These are phyloP conservation scores for Koerneria pararmatus DNA, from an alignment of 2,888 invertebrate species.

Conservation along the genomic window DNA sequence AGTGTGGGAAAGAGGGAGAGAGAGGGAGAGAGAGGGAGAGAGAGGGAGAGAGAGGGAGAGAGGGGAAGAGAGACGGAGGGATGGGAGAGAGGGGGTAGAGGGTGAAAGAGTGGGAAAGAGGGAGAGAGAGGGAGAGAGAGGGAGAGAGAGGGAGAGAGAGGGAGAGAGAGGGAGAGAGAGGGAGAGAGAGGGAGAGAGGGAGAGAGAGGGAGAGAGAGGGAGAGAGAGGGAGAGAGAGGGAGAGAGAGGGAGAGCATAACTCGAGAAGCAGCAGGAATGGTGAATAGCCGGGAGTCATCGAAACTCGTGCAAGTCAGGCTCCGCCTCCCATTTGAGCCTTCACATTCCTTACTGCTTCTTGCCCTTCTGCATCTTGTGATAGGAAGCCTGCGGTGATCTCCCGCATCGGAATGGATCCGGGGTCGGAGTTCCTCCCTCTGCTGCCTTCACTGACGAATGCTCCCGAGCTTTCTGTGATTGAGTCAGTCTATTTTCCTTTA, in stretches of 20 bases:
- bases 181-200: constrained; percentile 3
- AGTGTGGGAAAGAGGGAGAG: not conserved
- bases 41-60: constrained; percentile 6
- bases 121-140: not conserved
- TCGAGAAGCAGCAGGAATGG: not conserved
- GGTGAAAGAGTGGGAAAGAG: not conserved
- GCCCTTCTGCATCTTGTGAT: no score
- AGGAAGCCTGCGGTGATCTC: no score
- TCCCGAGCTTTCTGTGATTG: no score
- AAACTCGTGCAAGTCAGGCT: no score
- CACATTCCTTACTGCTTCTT: no score
- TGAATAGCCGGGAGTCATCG: not conserved
- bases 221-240: not conserved
- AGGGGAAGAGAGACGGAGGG: not conserved
- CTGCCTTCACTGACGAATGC: no score
- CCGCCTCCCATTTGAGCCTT: no score
- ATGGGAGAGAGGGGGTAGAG: no score
- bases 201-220: constrained; percentile 3
- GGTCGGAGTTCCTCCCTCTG: not conserved
- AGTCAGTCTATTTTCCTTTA: no score
- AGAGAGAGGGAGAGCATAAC: constrained; percentile 10
- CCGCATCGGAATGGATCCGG: not conserved
- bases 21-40: constrained; percentile 6
- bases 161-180: not conserved
- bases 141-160: not conserved